Evolutionary conservation across 2,888 invertebrate species (phyloP).

Genomic region (Macrosoma leucophasiata): DNA sequence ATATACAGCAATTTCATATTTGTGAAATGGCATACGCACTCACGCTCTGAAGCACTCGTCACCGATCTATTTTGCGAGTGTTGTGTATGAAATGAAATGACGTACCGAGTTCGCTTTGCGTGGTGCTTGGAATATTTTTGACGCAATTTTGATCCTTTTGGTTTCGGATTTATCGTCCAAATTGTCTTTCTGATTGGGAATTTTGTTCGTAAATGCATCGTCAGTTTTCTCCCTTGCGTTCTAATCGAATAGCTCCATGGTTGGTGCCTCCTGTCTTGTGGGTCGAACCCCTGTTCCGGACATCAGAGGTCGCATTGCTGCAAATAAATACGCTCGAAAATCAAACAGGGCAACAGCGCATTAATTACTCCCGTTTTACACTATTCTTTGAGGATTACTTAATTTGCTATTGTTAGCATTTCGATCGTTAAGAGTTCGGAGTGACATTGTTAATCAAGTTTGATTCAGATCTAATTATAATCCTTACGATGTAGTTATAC

Average conservation of each 20-base stretch:
- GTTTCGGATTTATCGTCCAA: slow-evolving; percentile 15
- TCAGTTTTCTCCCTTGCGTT: slow-evolving; percentile 69
- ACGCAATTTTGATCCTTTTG: slow-evolving; percentile 22
- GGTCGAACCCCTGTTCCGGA: slow-evolving; percentile 59
- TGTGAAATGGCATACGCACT: slow-evolving; percentile 57
- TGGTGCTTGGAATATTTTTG: slow-evolving; percentile 6
- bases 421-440: no score
- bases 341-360: slow-evolving; percentile 51
- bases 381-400: slow-evolving; percentile 56
- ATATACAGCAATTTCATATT: slow-evolving; percentile 67
- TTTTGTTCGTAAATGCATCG: slow-evolving; percentile 49
- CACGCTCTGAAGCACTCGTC: slow-evolving; percentile 53
- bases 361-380: slow-evolving; percentile 65
- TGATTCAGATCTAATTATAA: no score
- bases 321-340: slow-evolving; percentile 68
- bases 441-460: no score
- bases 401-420: slow-evolving; percentile 53
- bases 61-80: slow-evolving; percentile 69
- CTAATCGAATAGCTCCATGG: slow-evolving; percentile 72
- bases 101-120: slow-evolving; percentile 40
- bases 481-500: no score
- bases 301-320: slow-evolving; percentile 61
- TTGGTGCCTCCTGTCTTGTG: slow-evolving; percentile 65
- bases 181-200: slow-evolving; percentile 19
- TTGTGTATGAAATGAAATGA: slow-evolving; percentile 72